A percentile compares a stretch with the other conserved stretches of the same genome.
Evolutionary conservation across 2,888 invertebrate genomes (phyloP).

Genomic region (Saturnia japonica): DNA sequence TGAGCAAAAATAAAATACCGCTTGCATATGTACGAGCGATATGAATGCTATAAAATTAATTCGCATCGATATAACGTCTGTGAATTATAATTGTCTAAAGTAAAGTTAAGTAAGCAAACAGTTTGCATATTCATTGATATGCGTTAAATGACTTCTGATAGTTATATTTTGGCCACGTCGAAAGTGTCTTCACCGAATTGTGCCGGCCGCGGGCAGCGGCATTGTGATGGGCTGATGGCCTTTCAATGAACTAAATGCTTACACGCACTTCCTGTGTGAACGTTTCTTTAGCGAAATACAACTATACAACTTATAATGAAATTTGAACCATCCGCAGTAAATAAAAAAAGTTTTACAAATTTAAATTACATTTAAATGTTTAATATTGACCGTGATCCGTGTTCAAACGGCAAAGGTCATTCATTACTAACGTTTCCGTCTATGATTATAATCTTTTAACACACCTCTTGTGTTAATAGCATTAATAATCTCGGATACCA

Average conservation of each 20-base stretch:
- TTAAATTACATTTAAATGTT: conserved; percentile 31
- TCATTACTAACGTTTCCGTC: conserved; percentile 50
- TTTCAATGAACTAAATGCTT: conserved; percentile 66
- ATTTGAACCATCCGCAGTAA: neutral
- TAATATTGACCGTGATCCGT: conserved; percentile 56
- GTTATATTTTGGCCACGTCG: conserved; percentile 44
- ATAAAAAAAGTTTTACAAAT: neutral
- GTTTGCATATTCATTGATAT: conserved; percentile 39
- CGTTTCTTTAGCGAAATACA: conserved; percentile 57
- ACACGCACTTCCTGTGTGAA: conserved; percentile 73
- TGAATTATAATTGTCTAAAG: neutral
- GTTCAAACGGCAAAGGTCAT: conserved; percentile 63
- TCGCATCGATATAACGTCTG: conserved; percentile 24
- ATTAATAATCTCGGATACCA: conserved; percentile 24
- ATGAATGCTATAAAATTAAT: neutral
- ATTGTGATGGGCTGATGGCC: conserved; percentile 38
- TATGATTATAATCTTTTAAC: conserved; percentile 22
- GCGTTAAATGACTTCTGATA: conserved; percentile 31
- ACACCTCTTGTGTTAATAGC: conserved; percentile 28
- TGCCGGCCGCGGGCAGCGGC: conserved; percentile 28
- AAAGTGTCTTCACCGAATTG: conserved; percentile 50
- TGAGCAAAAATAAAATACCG: conserved; percentile 17
- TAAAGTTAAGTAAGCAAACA: neutral
- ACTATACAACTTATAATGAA: conserved; percentile 30
- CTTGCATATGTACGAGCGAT: neutral